Evolutionary conservation across 2,797 vertebrate genomes (phyloP), one percentile per base, ranked within the genome.

Genomic region (Dicrostonyx torquatus): DNA sequence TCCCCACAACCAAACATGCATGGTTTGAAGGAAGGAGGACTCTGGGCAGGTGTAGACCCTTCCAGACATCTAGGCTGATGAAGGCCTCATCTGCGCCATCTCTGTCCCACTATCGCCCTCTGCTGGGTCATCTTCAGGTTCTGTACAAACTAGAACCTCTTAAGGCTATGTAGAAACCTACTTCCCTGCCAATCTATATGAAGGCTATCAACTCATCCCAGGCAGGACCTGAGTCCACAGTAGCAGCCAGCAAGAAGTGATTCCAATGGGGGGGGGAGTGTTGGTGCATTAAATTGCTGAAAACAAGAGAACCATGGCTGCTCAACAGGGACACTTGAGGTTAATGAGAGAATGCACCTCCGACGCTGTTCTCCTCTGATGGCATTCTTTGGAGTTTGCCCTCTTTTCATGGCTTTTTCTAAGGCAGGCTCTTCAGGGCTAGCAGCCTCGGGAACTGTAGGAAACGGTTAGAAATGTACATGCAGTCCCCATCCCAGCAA

Each of bases 331-430:
- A 68, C 45, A 66, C 34, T 26, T 26, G 34, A 10, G 45, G 62
- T 34, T 8, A 58, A 22, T 10, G 64, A 62, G 48, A 12, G 5
- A 1, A 0, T 0, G 1, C 0, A 10, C 2, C 43, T 58, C 40
- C 4, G n/a, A n/a, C 9, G 5, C 15, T 7, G 34, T 70, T 70
- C 66, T 34, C 3, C n/a, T 62, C 37, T 4, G 58, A 29, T 43
- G 18, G 1, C 2, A 17, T 40, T 55, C 17, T 73, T 75, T 31
- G 6, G 0, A 11, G 2, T 55, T 34, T 40, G 34, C 26, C 24
- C 68, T 68, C 13, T 45, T 26, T 70, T 14, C 53, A 8, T 6
- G 6, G n/a, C 31, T 11, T 88, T 55, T 70, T 62, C 84, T 45
- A 31, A 43, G 72, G 58, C 34, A 10, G 13, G 20, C 9, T 34